Conservation (phyloP, 2,888 invertebrate genomes). For the Mythimna albipuncta region DNA sequence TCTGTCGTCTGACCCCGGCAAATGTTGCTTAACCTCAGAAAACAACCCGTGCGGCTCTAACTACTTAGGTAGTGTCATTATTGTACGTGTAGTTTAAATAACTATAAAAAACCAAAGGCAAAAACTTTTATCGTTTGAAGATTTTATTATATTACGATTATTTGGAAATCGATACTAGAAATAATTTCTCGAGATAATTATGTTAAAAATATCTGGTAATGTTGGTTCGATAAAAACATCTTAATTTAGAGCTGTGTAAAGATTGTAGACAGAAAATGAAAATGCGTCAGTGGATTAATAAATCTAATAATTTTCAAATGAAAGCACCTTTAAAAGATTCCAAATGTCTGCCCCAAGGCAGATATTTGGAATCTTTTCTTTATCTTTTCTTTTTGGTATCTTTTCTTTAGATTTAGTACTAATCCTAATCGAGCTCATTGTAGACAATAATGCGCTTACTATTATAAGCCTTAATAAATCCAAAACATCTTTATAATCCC, state of each 20-base stretch:
- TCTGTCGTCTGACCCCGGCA: no score
- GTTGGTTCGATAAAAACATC: no score
- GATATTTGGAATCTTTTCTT: neutral
- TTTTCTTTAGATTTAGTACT: neutral
- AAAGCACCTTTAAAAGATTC: no score
- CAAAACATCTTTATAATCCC: no score
- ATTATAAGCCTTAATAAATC: neutral
- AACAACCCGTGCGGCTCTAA: no score
- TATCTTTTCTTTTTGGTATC: neutral
- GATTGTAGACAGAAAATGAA: no score
- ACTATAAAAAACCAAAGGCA: slow-evolving; percentile 4
- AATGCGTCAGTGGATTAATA: neutral
- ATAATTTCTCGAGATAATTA: neutral
- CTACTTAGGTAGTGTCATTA: no score
- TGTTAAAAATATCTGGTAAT: no score
- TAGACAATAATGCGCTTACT: neutral
- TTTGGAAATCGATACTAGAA: slow-evolving; percentile 1
- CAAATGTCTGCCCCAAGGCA: no score
- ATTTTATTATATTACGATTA: neutral
- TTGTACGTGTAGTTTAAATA: neutral
- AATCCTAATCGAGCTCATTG: neutral
- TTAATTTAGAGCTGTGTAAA: no score
- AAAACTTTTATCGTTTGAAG: slow-evolving; percentile 11
- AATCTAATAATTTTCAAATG: slow-evolving; percentile 10
- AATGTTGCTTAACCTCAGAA: no score